Percentiles rank a stretch among this genome's conserved stretches.
Conservation (phyloP, 2,113 vertebrate species). For the Grus americana region DNA sequence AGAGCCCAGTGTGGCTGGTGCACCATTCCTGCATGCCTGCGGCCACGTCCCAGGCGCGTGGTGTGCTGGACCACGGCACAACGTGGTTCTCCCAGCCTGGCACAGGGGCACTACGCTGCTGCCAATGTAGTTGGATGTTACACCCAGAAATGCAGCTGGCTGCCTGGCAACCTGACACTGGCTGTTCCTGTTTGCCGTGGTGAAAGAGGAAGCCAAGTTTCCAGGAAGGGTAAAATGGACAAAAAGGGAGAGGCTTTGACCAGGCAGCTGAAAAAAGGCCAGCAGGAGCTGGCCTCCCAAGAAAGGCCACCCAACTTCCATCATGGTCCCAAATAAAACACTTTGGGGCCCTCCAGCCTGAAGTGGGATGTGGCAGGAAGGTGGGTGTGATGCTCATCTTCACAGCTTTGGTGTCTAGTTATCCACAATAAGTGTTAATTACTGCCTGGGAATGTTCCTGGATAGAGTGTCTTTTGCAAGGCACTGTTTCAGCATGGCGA, state of each 20-base stretch:
- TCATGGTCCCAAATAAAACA: background rate
- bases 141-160: too few relatives aligned
- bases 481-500: background rate
- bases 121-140: fast-evolving
- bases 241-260: background rate
- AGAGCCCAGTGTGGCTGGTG: too few relatives aligned
- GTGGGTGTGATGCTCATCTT: background rate
- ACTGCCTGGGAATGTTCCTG: background rate
- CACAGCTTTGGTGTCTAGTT: background rate
- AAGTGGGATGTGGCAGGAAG: background rate
- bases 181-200: background rate
- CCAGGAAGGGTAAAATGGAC: background rate
- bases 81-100: background rate
- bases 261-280: background rate
- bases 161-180: background rate
- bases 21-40: background rate
- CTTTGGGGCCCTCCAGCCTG: background rate
- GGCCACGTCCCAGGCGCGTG: fast-evolving
- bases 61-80: background rate
- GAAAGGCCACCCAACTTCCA: background rate
- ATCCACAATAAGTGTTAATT: background rate
- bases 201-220: background rate
- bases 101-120: background rate
- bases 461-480: background rate
- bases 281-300: background rate